Base-by-base conservation (phyloP, 2,888 invertebrate species). In the Branchellion lobata region DNA sequence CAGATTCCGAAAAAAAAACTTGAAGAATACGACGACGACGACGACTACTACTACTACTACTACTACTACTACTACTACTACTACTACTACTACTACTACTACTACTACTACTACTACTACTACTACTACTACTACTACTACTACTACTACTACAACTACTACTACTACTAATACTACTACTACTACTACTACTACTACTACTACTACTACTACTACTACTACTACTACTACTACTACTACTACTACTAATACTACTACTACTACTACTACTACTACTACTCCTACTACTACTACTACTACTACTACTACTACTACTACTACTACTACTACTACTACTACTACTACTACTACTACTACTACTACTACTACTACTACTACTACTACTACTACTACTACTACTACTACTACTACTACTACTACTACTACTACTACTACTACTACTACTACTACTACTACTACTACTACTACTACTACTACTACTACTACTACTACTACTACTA, bases 271-370 rank as follows among this genome's bases (percentile, higher is more conserved):
- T 65, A 27, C 21, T 65, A 40, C 40, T 65, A 27, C 65, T 65
- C 3, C 65, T 65, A 27, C 65, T 65, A 65, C 65, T 29, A 65
- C 29, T 65, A 72, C 27, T 68, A 36, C 61, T 24, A 61, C 72
- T 57, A 34, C 73, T 61, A 65, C 65, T 27, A 65, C 65, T 27
- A 65, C 65, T 27, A 27, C 65, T 65, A 65, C 65, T 65, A 65
- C 65, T 65, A 65, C 65, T 65, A 65, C 65, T 65, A 65, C 65
- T 65, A 65, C 65, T 65, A 65, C 65, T 65, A 65, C 65, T 65
- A 65, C 65, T 65, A 65, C 65, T 65, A 65, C 65, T 65, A 65
- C 65, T 65, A 79, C 75, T 51, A 72, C 65, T 65, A 65, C 65
- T 65, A 65, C 65, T 65, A 65, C 65, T 65, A 29, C 65, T 27